Evolutionary conservation across 2,888 invertebrate genomes (phyloP).

Genomic region (Tachystola acroxantha): DNA sequence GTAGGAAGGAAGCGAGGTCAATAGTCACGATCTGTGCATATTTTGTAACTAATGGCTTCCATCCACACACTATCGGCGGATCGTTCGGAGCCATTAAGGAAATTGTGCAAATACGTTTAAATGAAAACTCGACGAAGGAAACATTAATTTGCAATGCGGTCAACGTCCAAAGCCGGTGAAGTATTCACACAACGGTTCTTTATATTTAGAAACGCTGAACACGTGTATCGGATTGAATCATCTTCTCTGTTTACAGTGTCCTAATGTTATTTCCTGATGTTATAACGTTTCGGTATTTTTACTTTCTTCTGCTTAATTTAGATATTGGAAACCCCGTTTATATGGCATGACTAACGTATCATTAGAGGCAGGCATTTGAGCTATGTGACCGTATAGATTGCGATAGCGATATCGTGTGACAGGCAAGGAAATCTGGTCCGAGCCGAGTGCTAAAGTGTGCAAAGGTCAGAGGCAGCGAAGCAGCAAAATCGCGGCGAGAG

Average conservation of each 20-base stretch:
- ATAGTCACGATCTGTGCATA: constrained; percentile 6
- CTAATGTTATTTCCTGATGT: constrained; percentile 43
- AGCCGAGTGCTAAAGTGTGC: constrained; percentile 25
- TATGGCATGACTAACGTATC: constrained; percentile 1
- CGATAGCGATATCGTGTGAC: constrained; percentile 12
- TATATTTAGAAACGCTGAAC: constrained; percentile 61
- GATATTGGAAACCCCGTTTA: constrained; percentile 2
- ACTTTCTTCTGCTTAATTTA: constrained; percentile 27
- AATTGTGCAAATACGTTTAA: constrained; percentile 32
- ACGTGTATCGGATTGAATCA: constrained; percentile 62
- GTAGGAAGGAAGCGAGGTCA: constrained; percentile 4
- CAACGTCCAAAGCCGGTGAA: constrained; percentile 49
- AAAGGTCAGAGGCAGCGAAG: constrained; percentile 36
- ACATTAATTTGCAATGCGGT: constrained; percentile 51
- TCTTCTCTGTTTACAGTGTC: constrained; percentile 41
- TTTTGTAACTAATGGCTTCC: constrained; percentile 6
- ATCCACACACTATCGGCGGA: constrained; percentile 1
- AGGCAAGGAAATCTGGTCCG: constrained; percentile 30
- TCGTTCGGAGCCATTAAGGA: constrained; percentile 19
- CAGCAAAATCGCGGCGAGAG: constrained; percentile 41
- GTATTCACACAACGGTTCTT: constrained; percentile 62
- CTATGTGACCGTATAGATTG: background rate
- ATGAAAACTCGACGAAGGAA: constrained; percentile 37
- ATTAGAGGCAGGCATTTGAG: constrained; percentile 2
- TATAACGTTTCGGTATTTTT: constrained; percentile 37